A percentile compares a stretch with the other conserved stretches of the same genome.
These are phyloP conservation scores for Ursus arctos DNA, from an alignment of 2,113 vertebrate genomes.

Conservation along the genomic window DNA sequence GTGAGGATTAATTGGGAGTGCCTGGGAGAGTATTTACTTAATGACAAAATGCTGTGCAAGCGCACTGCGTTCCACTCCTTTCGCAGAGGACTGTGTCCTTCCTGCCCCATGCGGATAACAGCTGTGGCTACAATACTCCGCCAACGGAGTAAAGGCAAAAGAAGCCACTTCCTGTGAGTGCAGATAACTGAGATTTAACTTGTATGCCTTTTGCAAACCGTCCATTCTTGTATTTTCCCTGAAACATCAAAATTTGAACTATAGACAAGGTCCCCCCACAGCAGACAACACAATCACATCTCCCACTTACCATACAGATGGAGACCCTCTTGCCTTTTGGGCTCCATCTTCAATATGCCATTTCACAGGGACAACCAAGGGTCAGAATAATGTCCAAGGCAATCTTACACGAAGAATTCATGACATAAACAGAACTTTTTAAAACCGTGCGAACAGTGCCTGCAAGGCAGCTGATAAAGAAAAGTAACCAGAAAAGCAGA, in stretches of 20 bases:
- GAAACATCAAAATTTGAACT: background rate
- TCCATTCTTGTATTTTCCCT: background rate
- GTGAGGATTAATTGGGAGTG: rapidly evolving
- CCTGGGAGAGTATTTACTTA: background rate
- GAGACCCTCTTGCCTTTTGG: background rate
- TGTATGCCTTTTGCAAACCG: background rate
- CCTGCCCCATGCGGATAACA: background rate
- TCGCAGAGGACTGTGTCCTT: background rate
- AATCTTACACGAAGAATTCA: background rate
- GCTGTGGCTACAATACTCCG: background rate
- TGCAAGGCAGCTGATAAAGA: background rate
- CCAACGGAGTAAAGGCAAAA: background rate
- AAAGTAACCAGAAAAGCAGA: background rate
- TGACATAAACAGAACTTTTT: background rate
- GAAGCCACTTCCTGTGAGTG: background rate
- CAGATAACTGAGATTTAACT: background rate
- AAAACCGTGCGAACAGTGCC: background rate
- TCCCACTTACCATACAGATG: background rate
- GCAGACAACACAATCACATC: background rate
- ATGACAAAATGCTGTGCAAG: background rate
- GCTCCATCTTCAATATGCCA: background rate
- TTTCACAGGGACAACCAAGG: background rate
- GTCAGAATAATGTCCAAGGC: background rate
- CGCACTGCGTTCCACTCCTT: rapidly evolving
- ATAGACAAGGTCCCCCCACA: background rate